Base-by-base conservation (phyloP, 1,140 invertebrate genomes). In the Ceratitis capitata region DNA sequence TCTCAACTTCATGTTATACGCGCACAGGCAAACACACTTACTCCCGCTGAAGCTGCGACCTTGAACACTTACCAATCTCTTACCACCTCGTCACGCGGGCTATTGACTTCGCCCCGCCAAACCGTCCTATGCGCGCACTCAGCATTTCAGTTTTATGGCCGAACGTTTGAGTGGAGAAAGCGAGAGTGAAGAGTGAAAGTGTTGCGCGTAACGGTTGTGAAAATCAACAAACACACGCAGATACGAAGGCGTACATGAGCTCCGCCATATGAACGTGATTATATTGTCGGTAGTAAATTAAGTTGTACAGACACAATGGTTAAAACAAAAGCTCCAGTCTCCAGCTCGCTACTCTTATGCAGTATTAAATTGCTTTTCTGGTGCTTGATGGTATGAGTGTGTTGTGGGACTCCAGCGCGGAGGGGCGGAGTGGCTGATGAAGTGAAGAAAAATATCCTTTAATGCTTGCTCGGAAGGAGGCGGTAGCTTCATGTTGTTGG, bases 1-100 rank as follows among this genome's bases (percentile, higher is more conserved):
- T 23, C 58, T 78, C 35, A 78, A 78, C 69, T 78, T 78, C 35
- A 78, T 78, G 19, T 45, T 23, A 42, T 78, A 45, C n/a, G 69
- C 69, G 35, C n/a, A n/a, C n/a, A n/a, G n/a, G n/a, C n/a, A n/a
- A n/a, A n/a, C n/a, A n/a, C n/a, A n/a, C n/a, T n/a, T n/a, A n/a
- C n/a, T n/a, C n/a, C n/a, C n/a, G n/a, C n/a, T n/a, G n/a, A 78
- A 2, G 39, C 2, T 47, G 39, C 1, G 23, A 47, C 69, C 69
- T 45, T 78, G 69, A 47, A 78, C n/a, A 45, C 69, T 47, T 16
- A 35, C 14, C 19, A 32, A 39, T 69, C 61, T 3, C 32, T 23
- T 16, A 69, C 69, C 2, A 42, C 39, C n/a, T 6, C 69, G 3
- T 10, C 3, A 45, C 0, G 69, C 69, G 42, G 39, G 39, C 12